phyloP scores from a whole-genome alignment of 2,888 invertebrate genomes.

The Thymelicus acteon region DNA sequence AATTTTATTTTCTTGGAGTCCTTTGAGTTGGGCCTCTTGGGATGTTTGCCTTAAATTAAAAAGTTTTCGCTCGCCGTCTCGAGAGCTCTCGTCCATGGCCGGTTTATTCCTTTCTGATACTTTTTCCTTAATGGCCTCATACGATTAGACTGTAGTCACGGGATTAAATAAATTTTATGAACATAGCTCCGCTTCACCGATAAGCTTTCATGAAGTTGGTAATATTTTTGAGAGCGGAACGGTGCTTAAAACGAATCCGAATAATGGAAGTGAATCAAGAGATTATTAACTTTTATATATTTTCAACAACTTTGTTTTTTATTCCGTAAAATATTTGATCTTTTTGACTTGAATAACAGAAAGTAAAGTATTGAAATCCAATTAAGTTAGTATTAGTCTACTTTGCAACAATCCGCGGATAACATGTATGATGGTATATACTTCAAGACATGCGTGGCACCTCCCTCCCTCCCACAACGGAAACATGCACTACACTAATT shows the following conservation, averaged over 20 bases:
- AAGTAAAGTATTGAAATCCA: background rate
- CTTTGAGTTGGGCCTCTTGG: slow-evolving; percentile 65
- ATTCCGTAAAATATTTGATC: background rate
- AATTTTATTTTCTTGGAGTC: slow-evolving; percentile 69
- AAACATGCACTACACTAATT: too few relatives aligned
- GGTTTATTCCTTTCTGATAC: slow-evolving; percentile 63
- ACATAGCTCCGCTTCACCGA: slow-evolving; percentile 40
- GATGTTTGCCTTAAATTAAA: slow-evolving; percentile 76
- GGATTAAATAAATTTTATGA: slow-evolving; percentile 53
- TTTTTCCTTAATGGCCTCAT: slow-evolving; percentile 66
- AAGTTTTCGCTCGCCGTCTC: slow-evolving; percentile 65
- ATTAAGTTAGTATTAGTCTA: too few relatives aligned
- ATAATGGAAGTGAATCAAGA: slow-evolving; percentile 36
- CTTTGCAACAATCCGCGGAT: too few relatives aligned
- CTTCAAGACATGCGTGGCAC: too few relatives aligned
- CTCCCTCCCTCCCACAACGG: too few relatives aligned
- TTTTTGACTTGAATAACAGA: background rate
- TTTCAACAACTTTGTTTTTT: slow-evolving; percentile 5
- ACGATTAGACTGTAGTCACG: slow-evolving; percentile 57
- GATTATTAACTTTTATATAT: slow-evolving; percentile 1
- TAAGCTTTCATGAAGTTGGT: slow-evolving; percentile 48
- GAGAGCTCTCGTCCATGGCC: slow-evolving; percentile 54
- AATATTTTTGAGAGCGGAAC: slow-evolving; percentile 47
- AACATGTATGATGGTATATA: too few relatives aligned
- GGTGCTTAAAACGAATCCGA: slow-evolving; percentile 44